Percentiles rank a stretch among this genome's conserved stretches.
These are phyloP conservation scores for Hephaestus fuliginosus DNA, from an alignment of 2,797 vertebrate genomes.

Conservation along the genomic window DNA sequence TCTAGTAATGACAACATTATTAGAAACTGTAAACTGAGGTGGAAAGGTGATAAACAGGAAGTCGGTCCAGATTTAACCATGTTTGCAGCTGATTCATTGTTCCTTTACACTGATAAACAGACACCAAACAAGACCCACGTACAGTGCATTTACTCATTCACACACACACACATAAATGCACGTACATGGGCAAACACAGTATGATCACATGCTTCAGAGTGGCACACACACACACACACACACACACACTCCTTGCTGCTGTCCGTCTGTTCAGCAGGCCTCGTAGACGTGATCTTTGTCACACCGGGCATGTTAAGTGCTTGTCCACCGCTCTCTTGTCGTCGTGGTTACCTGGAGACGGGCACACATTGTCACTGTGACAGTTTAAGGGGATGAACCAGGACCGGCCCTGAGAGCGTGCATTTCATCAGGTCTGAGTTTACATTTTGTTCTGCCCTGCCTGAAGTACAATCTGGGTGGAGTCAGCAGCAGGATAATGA, in stretches of 20 bases:
- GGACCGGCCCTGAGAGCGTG: conserved; percentile 22
- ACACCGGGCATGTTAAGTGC: conserved; percentile 34
- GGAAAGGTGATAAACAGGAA: conserved; percentile 1
- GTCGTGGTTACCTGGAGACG: conserved; percentile 48
- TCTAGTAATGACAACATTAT: background rate
- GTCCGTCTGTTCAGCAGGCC: conserved; percentile 28
- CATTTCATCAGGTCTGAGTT: conserved; percentile 20
- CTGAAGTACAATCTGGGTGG: conserved; percentile 5
- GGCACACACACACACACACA: background rate
- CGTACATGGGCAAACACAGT: background rate
- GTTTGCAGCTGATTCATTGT: conserved; percentile 15
- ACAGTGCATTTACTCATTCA: background rate
- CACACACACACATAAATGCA: background rate
- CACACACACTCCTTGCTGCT: background rate
- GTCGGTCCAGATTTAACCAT: background rate
- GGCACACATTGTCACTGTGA: conserved; percentile 46
- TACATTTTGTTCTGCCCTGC: conserved; percentile 2
- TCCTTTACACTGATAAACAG: conserved; percentile 12
- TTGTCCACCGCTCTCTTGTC: conserved; percentile 40
- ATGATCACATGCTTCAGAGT: conserved; percentile 14
- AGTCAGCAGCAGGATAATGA: conserved; percentile 35
- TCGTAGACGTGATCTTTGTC: conserved; percentile 44
- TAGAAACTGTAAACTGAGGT: background rate
- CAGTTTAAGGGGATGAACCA: conserved; percentile 32
- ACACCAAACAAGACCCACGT: background rate